Base-by-base conservation (phyloP, 2,113 vertebrate genomes). In the Myotis brandtii region DNA sequence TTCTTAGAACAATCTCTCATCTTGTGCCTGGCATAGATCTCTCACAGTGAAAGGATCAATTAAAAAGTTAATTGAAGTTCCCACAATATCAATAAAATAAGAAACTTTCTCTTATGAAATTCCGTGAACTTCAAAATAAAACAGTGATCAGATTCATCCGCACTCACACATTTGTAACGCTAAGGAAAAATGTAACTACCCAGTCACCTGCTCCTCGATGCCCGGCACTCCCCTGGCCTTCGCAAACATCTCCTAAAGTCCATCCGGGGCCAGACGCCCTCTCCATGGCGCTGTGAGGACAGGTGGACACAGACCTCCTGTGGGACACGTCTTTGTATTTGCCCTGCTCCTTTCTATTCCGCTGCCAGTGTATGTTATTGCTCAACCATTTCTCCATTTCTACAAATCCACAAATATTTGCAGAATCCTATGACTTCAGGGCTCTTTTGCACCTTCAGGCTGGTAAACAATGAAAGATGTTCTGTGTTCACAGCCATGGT, bases 231-330 rank as follows among this genome's bases (percentile, higher is more conserved):
- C 0, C 2, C 16, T 17, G 2, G 14, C 11, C 27, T 92, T 27
- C 46, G 21, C 18, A 56, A 30, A 3, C 12, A 11, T 34, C 6
- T 23, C 3, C 27, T 21, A 3, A 46, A 6, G 20, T 27, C 14
- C 20, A 1, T 0, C 18, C 0, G 17, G 0, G 12, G 1, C 27
- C 27, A 27, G 11, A 5, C 9, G 0, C 2, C 9, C 9, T 67
- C 1, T 3, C 5, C 9, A 32, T 5, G 3, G 17, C 17, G 21
- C 8, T 9, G 14, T 1, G 8, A 6, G 6, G 4, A 48, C 25
- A 46, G 0, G 3, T 34, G 23, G 11, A 46, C 2, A 0, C 40
- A 46, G 89, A 0, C 2, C 0, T 21, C 20, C 46, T 17, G 2
- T 9, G 80, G 20, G 50, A 16, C 17, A 9, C 4, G 25, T 25